Percentiles rank a stretch among this genome's conserved stretches.
These are phyloP conservation scores for Atta texana DNA, from an alignment of 1,140 invertebrate genomes.

Conservation along the genomic window DNA sequence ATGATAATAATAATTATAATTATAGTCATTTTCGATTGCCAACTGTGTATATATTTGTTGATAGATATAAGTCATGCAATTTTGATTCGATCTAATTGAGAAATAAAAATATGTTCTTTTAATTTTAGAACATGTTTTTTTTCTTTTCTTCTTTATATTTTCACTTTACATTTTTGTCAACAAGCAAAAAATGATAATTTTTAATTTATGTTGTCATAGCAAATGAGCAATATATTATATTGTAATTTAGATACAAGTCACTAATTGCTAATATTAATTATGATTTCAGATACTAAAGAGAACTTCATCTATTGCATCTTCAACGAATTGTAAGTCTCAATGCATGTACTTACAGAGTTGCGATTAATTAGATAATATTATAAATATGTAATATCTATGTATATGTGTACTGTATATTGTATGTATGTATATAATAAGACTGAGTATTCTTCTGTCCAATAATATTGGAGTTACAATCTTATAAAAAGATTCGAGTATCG, in stretches of 20 bases:
- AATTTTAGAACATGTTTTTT: too few relatives aligned
- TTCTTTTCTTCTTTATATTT: too few relatives aligned
- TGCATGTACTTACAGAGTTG: not conserved
- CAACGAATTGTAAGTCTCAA: conserved; percentile 20
- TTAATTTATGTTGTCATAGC: too few relatives aligned
- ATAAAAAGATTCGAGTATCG: not conserved
- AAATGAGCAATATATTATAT: too few relatives aligned
- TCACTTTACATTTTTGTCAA: too few relatives aligned
- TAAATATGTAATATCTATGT: not conserved
- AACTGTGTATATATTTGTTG: too few relatives aligned
- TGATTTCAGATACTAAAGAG: conserved; percentile 8
- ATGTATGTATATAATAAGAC: not conserved
- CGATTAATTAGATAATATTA: conserved; percentile 5
- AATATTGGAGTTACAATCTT: not conserved
- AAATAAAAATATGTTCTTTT: too few relatives aligned
- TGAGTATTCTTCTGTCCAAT: not conserved
- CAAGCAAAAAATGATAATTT: too few relatives aligned
- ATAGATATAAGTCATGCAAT: too few relatives aligned
- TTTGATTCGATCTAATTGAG: too few relatives aligned
- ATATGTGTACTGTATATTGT: not conserved
- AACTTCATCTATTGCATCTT: not conserved
- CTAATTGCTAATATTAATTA: conserved; percentile 8
- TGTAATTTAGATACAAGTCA: not conserved
- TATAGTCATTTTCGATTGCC: too few relatives aligned
- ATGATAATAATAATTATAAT: too few relatives aligned